Percentiles rank a stretch among this genome's conserved stretches.
Conservation (phyloP, 2,113 vertebrate species). For the Cynopterus brachyotis region DNA sequence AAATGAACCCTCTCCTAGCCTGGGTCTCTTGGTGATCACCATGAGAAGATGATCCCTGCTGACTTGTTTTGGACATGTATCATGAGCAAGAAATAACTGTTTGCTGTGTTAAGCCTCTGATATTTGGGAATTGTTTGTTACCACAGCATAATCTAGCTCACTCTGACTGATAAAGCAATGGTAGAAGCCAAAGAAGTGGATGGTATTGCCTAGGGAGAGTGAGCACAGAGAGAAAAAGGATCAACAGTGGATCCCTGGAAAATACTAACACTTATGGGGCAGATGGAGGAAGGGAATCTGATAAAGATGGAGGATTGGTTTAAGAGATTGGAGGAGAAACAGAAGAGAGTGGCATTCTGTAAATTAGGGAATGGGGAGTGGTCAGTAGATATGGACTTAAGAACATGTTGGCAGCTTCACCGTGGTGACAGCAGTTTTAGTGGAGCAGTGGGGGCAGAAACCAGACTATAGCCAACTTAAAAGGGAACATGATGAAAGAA, state of each 20-base stretch:
- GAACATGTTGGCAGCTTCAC: not conserved
- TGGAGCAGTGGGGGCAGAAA: not conserved
- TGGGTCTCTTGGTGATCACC: not conserved
- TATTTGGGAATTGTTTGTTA: slow-evolving; percentile 16
- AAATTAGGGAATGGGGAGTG: slow-evolving; percentile 11
- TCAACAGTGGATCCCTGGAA: not conserved
- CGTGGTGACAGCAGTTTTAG: not conserved
- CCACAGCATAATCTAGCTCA: not conserved
- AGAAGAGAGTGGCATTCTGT: not conserved
- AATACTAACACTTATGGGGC: slow-evolving; percentile 23
- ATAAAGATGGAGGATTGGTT: not conserved
- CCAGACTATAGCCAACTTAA: slow-evolving; percentile 31
- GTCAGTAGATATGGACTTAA: slow-evolving; percentile 14
- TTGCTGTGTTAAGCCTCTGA: slow-evolving; percentile 5
- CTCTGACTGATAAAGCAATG: not conserved
- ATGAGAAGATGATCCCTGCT: not conserved
- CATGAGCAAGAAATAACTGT: slow-evolving; percentile 29
- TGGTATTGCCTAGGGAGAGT: not conserved
- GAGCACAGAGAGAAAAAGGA: slow-evolving; percentile 10
- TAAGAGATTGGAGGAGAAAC: slow-evolving; percentile 6
- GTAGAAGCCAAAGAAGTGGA: not conserved
- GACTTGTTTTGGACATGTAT: slow-evolving; percentile 18
- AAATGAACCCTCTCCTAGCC: not conserved
- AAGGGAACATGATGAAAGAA: not conserved
- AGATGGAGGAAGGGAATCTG: slow-evolving; percentile 20